Percentiles rank a stretch among this genome's conserved stretches.
Evolutionary conservation across 2,113 vertebrate species (phyloP).

Genomic region (Thunnus maccoyii): DNA sequence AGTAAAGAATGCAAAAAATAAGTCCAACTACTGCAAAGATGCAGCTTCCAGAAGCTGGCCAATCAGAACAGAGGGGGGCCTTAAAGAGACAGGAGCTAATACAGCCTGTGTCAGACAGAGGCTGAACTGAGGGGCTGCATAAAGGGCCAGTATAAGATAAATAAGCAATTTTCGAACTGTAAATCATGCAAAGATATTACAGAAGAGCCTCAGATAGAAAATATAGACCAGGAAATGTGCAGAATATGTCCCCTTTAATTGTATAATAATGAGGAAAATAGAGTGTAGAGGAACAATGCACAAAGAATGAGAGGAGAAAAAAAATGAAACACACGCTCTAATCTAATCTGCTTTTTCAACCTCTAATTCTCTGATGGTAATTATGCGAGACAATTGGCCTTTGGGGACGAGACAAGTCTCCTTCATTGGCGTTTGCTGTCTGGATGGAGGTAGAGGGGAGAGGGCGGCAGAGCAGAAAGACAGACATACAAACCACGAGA

Average conservation of each 20-base stretch:
- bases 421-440: slow-evolving; percentile 45
- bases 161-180: too few relatives aligned
- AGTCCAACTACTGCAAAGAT: too few relatives aligned
- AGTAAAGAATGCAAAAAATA: too few relatives aligned
- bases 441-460: slow-evolving; percentile 33
- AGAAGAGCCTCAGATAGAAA: too few relatives aligned
- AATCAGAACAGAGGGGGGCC: too few relatives aligned
- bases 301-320: neutral
- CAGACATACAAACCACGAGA: slow-evolving; percentile 14
- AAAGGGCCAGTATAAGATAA: too few relatives aligned
- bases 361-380: slow-evolving; percentile 71
- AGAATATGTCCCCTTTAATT: slow-evolving; percentile 3
- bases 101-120: too few relatives aligned
- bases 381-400: slow-evolving; percentile 67
- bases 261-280: slow-evolving; percentile 48
- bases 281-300: slow-evolving; percentile 27
- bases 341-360: slow-evolving; percentile 66
- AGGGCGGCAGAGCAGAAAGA: slow-evolving; percentile 37
- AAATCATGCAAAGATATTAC: too few relatives aligned
- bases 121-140: too few relatives aligned
- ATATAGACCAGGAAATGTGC: too few relatives aligned
- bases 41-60: too few relatives aligned
- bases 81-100: too few relatives aligned
- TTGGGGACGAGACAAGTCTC: slow-evolving; percentile 57
- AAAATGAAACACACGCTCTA: slow-evolving; percentile 8